Evolutionary conservation across 2,113 vertebrate genomes (phyloP), one percentile per base, ranked within the genome.

Genomic region (Felis chaus): DNA sequence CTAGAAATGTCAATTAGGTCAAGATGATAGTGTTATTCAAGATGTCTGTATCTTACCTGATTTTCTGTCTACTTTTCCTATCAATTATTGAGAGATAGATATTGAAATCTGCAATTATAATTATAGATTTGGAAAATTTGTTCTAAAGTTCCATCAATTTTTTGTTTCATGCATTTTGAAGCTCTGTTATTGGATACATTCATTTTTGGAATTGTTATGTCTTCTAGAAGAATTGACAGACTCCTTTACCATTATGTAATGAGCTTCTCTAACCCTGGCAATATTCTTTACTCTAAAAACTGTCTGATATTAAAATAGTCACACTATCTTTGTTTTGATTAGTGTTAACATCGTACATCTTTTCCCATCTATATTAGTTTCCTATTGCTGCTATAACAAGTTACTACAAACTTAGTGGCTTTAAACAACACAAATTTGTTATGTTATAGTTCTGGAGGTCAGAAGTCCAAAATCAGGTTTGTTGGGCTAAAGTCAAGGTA

Each of bases 261-360:
- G 21, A 73, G 2, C 29, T 76, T 88, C 82, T 78, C 78, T 93
- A 4, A 81, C 65, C 18, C 6, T 95, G 39, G 36, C 14, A 61
- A 50, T 61, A 61, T 89, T 96, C 45, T 95, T 95, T 80, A 89
- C 14, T 27, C 14, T 66, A 66, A 96, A 86, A 69, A 48, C 55
- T 73, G 82, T 48, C n/a, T 69, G 50, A 50, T 81, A 80, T 45
- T 91, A 74, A 95, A 85, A 63, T 63, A 76, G 45, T 27, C 7
- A 41, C 19, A 27, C 12, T 31, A 66, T 2, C 14, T 94, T 55
- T 76, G 80, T 74, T 91, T 84, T 93, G 39, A 53, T 45, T 76
- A 63, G 16, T 84, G 8, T 65, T 86, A 89, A 65, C 10, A 82
- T 57, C 33, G 11, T 21, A 12, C 82, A 82, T 87, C n/a, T 95